Percentiles rank a stretch among this genome's conserved stretches.
phyloP scores from a whole-genome alignment of 2,888 invertebrate genomes.

The Archips xylosteana region DNA sequence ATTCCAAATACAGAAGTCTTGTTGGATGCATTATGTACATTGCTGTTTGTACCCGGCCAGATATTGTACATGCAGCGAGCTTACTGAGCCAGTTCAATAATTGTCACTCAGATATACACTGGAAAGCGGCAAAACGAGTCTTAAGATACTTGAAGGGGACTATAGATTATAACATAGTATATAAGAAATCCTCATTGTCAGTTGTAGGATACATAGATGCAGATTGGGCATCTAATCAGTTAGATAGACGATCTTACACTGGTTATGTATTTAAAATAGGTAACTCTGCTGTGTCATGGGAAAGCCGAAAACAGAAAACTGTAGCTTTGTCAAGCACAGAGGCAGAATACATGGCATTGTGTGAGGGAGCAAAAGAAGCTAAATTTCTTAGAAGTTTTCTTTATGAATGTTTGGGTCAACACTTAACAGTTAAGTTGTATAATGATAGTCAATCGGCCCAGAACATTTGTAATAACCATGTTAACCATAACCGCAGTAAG shows the following conservation, averaged over 20 bases:
- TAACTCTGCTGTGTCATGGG: slow-evolving; percentile 36
- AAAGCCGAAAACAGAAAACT: slow-evolving; percentile 43
- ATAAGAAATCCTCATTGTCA: no score
- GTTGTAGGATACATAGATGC: slow-evolving; percentile 8
- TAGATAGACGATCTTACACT: slow-evolving; percentile 39
- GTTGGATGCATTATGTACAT: slow-evolving; percentile 12
- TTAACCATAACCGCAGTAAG: neutral
- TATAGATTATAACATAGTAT: neutral
- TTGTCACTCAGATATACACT: neutral
- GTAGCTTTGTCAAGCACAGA: slow-evolving; percentile 43
- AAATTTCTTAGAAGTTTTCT: neutral
- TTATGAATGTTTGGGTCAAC: neutral
- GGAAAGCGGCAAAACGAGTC: slow-evolving; percentile 3
- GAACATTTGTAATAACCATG: neutral
- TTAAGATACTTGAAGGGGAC: slow-evolving; percentile 14
- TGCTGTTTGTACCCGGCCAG: slow-evolving; percentile 4
- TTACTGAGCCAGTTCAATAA: neutral
- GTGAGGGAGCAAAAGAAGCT: neutral
- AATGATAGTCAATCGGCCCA: neutral
- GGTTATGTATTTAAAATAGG: slow-evolving; percentile 39
- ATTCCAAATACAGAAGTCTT: neutral
- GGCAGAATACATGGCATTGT: slow-evolving; percentile 42
- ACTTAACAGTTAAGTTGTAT: neutral
- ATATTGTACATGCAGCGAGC: slow-evolving; percentile 6
- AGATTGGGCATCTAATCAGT: slow-evolving; percentile 33